phyloP scores from a whole-genome alignment of 2,888 invertebrate species.

The Seladonia tumulorum region DNA sequence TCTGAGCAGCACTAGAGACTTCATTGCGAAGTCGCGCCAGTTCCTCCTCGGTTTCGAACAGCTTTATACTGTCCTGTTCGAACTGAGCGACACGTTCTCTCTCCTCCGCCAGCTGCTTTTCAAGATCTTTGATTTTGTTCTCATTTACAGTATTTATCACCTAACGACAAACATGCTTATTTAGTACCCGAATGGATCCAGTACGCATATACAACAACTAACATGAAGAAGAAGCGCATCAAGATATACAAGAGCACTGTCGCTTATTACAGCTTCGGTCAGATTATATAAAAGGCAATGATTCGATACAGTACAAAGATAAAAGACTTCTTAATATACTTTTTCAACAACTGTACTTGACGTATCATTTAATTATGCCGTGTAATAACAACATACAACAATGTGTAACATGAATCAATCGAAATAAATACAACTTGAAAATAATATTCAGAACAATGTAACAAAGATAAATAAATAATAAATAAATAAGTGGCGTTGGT shows the following conservation, averaged over 20 bases:
- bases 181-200: slow-evolving; percentile 46
- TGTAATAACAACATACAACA: slow-evolving; percentile 40
- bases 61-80: slow-evolving; percentile 86
- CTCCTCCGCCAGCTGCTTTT: slow-evolving; percentile 84
- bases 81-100: slow-evolving; percentile 84
- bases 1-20: slow-evolving; percentile 82
- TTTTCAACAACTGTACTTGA: slow-evolving; percentile 31
- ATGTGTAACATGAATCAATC: slow-evolving; percentile 19
- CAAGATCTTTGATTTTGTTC: slow-evolving; percentile 85
- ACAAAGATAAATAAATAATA: slow-evolving; percentile 43
- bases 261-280: slow-evolving; percentile 23
- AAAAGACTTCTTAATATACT: slow-evolving; percentile 18
- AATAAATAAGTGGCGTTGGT: slow-evolving; percentile 44
- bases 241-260: slow-evolving; percentile 31
- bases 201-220: slow-evolving; percentile 22
- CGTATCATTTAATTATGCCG: slow-evolving; percentile 56
- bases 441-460: slow-evolving; percentile 33
- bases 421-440: slow-evolving; percentile 40
- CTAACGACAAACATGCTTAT: slow-evolving; percentile 77
- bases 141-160: slow-evolving; percentile 84
- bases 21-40: slow-evolving; percentile 87
- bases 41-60: slow-evolving; percentile 88
- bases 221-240: slow-evolving; percentile 47
- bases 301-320: slow-evolving; percentile 35
- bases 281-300: slow-evolving; percentile 13